A percentile compares a stretch with the other conserved stretches of the same genome.
These are phyloP conservation scores for Brachionus asplanchnoidis DNA, from an alignment of 1,140 invertebrate species.

Conservation along the genomic window DNA sequence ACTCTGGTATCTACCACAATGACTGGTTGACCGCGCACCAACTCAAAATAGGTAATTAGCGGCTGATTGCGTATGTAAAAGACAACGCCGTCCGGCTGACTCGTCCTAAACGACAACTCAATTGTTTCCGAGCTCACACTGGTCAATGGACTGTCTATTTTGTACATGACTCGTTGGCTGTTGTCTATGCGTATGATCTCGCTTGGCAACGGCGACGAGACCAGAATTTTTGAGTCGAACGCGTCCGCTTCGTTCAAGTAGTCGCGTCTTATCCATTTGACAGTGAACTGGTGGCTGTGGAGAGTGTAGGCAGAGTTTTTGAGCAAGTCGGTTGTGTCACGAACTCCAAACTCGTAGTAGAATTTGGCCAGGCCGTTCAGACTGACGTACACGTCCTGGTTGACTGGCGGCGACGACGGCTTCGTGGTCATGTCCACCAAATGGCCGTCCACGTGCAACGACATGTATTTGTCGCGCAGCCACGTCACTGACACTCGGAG, in stretches of 20 bases:
- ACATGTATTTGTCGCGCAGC: constrained; percentile 13
- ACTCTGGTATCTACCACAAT: constrained; percentile 17
- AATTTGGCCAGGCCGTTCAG: not conserved
- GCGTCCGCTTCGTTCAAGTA: constrained; percentile 14
- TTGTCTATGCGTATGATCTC: constrained; percentile 38
- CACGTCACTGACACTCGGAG: not conserved
- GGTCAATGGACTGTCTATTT: constrained; percentile 31
- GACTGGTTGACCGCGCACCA: constrained; percentile 11
- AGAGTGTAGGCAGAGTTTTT: not conserved
- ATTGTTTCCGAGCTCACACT: constrained; percentile 27
- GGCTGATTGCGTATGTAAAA: constrained; percentile 30
- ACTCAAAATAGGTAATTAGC: constrained; percentile 26
- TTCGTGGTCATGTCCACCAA: constrained; percentile 23
- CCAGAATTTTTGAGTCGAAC: constrained; percentile 10
- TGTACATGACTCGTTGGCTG: constrained; percentile 35
- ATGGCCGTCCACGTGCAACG: constrained; percentile 16
- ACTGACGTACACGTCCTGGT: not conserved
- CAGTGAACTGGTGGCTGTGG: not conserved
- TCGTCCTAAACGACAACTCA: constrained; percentile 29
- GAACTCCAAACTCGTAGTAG: not conserved
- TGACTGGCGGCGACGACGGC: constrained; percentile 37
- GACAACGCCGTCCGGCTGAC: not conserved
- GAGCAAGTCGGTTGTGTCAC: not conserved
- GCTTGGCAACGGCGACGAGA: constrained; percentile 8
- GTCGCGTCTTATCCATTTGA: not conserved